Evolutionary conservation across 2,888 invertebrate species (phyloP), one percentile per base, ranked within the genome.

Genomic region (Myopa testacea): DNA sequence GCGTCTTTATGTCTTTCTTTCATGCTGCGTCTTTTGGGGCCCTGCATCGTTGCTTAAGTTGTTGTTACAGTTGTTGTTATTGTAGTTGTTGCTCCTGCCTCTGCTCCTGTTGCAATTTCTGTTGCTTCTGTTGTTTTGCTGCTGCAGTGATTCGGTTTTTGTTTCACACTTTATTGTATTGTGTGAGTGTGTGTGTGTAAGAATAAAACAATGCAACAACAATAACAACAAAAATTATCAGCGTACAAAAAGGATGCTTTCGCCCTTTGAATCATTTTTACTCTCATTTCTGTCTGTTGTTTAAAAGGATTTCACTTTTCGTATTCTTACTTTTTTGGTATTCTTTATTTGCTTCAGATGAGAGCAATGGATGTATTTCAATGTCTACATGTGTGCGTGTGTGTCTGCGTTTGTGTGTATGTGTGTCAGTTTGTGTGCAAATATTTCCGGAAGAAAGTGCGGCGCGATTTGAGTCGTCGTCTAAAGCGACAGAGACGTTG

Each of bases 361-460:
- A n/a, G 5, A 55, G 45, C n/a, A 45, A 10, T 26, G 26, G 26
- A 26, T 26, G 26, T 26, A 26, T 26, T 26, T 26, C 1, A 26
- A 26, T 26, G 26, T 26, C 1, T 26, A 26, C 2, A 2, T 26
- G 26, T 26, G 26, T 26, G 1, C 2, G 26, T 26, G 26, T 26
- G 26, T 26, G 1, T 7, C 37, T 4, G 37, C 52, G 70, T 70
- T 16, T 37, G 52, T 55, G 77, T 78, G 75, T 77, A 70, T 79
- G 73, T 77, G 76, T 78, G 78, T 4, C 26, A 1, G 26, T 26
- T 26, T 62, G 3, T 62, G 62, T 62, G 34, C 34, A n/a, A 58
- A n/a, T 16, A 58, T 58, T 58, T 58, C 16, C 1, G 14, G 14
- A n/a, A 2, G 58, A 6, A 65, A 4, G 6, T 55, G 55, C 55